phyloP scores from a whole-genome alignment of 1,140 invertebrate genomes.

The Drosophila sulfurigaster region DNA sequence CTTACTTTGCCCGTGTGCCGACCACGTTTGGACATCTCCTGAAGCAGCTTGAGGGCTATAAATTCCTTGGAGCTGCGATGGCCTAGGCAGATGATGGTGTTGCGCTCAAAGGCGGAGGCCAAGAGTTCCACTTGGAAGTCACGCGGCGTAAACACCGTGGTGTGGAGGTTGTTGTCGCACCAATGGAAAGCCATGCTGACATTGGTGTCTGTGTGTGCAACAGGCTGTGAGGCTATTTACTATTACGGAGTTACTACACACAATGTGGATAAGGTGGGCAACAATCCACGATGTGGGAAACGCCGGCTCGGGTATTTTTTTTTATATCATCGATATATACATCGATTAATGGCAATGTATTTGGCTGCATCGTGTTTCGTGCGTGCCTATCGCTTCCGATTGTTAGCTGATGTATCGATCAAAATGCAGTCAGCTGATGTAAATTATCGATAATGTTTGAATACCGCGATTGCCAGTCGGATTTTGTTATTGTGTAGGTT shows the following conservation, averaged over 20 bases:
- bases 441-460: too few relatives aligned
- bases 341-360: constrained; percentile 2
- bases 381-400: neutral
- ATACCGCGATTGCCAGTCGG: too few relatives aligned
- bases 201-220: constrained; percentile 39
- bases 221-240: constrained; percentile 18
- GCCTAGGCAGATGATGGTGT: constrained; percentile 94
- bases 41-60: constrained; percentile 94
- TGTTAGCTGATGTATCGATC: too few relatives aligned
- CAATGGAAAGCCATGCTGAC: constrained; percentile 82
- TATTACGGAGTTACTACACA: too few relatives aligned
- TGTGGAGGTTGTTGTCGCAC: constrained; percentile 85
- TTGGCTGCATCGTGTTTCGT: neutral
- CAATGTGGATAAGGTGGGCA: constrained; percentile 26
- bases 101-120: constrained; percentile 90
- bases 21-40: constrained; percentile 88
- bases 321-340: constrained; percentile 21
- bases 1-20: constrained; percentile 70
- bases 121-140: constrained; percentile 94
- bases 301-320: constrained; percentile 47
- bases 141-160: constrained; percentile 88
- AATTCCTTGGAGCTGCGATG: constrained; percentile 94
- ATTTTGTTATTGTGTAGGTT: too few relatives aligned
- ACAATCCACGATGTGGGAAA: constrained; percentile 42
- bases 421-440: too few relatives aligned